Base-by-base conservation (phyloP, 2,888 invertebrate species). In the Drosophila kuntzei region DNA sequence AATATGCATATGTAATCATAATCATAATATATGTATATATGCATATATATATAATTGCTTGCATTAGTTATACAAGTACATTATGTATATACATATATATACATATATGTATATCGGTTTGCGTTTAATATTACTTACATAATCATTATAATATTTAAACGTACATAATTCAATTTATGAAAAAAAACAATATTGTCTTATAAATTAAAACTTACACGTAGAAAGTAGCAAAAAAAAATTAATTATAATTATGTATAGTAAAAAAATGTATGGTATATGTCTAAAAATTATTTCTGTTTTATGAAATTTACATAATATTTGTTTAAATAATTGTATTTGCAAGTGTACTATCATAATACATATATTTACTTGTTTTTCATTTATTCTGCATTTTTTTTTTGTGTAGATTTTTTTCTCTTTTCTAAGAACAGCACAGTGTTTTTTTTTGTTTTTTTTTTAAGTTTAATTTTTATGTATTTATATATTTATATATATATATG, bases 401-500 rank as follows among this genome's bases (percentile, higher is more conserved):
- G 39, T 64, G 3, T 43, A 58, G 58, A 46, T 73, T 54, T 69
- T 74, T 76, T 76, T 80, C 54, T 83, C 70, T 80, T 86, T 86
- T 77, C 75, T 86, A 88, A 86, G 87, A 89, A 88, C 89, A 88
- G 88, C 89, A 89, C 84, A 89, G 83, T 87, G 76, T 76, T 59
- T 65, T 75, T 20, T 22, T 51, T 34, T 50, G 44, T 58, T 69
- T 60, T 66, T 59, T 43, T 65, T 59, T 72, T 44, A 53, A 20
- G 50, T 44, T 61, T 49, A 50, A 32, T 49, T 50, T 58, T 46
- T 83, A 47, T 58, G 51, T 72, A 41, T 64, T 37, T 72, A 64
- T 59, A 50, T 64, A 20, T 72, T 27, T 66, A 49, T 59, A 41
- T 66, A n/a, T 53, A 27, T 65, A 22, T 71, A 57, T 55, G 49